A percentile compares a stretch with the other conserved stretches of the same genome.
These are phyloP conservation scores for Gasterosteus nipponicus DNA, from an alignment of 2,113 vertebrate species.

Conservation along the genomic window DNA sequence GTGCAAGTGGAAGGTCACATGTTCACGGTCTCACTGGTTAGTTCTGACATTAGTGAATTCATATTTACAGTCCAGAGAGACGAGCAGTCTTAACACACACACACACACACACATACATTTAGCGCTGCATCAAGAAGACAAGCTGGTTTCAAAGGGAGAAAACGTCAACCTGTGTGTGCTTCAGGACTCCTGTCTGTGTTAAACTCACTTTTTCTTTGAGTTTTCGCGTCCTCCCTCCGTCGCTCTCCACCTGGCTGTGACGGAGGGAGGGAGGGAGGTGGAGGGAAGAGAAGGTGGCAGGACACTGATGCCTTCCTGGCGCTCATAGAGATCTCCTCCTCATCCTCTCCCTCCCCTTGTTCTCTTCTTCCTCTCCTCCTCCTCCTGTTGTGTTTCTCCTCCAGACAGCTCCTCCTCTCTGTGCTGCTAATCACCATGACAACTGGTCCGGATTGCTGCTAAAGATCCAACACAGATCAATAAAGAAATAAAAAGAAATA, in stretches of 20 bases:
- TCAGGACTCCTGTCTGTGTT: conserved; percentile 57
- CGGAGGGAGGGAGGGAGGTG: conserved; percentile 47
- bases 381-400: conserved; percentile 79
- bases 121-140: conserved; percentile 42
- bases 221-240: conserved; percentile 38
- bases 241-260: conserved; percentile 34
- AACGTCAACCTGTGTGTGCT: conserved; percentile 69
- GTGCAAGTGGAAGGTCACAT: conserved; percentile 64
- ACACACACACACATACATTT: conserved; percentile 13
- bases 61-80: conserved; percentile 33
- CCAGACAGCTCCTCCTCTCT: conserved; percentile 84
- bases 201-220: conserved; percentile 39
- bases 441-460: conserved; percentile 87
- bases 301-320: conserved; percentile 56
- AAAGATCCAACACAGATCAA: conserved; percentile 87
- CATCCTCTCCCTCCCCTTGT: conserved; percentile 39
- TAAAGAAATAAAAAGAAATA: conserved; percentile 83
- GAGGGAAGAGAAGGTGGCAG: conserved; percentile 66
- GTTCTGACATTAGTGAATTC: conserved; percentile 19
- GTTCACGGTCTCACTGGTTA: conserved; percentile 36
- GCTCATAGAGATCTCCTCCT: conserved; percentile 59
- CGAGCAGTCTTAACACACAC: conserved; percentile 38
- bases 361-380: conserved; percentile 58
- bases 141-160: conserved; percentile 58
- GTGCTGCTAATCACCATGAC: conserved; percentile 87